Base-by-base conservation (phyloP, 2,797 vertebrate genomes). In the Karalla daura region DNA sequence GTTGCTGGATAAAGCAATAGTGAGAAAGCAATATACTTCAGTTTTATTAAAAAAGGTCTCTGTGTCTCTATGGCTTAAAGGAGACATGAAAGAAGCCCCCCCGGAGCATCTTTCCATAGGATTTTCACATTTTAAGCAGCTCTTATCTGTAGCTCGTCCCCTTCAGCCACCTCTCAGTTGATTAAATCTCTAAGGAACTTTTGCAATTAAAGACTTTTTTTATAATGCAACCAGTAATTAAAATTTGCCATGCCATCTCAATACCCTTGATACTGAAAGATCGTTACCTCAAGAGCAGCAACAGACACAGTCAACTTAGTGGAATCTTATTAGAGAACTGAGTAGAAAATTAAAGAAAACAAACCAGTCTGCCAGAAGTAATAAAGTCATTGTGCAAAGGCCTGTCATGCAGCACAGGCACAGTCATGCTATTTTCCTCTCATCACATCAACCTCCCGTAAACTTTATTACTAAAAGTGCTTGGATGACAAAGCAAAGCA, bases 41-140 rank as follows among this genome's bases (percentile, higher is more conserved):
- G 46, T 36, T 82, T 71, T 82, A 76, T 77, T 86, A 74, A 78
- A 70, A 45, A 60, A 61, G 27, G 37, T 28, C 58, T 9, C 15
- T 77, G 33, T 52, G 44, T 63, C 53, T 63, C 6, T 6, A 55
- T 35, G 54, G 44, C 54, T 60, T 58, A 21, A n/a, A 45, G 9
- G 17, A 68, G 11, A 70, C 73, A 75, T 73, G 43, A 68, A 72
- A 70, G 51, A 5, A 14, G 37, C 33, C 56, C 64, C n/a, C 53
- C 59, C 36, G 49, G 17, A 68, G 68, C 70, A 47, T 72, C 21
- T 59, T 55, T 62, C 28, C 21, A 32, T 27, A 47, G 37, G 43
- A 54, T 70, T 73, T 39, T 72, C 60, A 70, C 59, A 72, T 72
- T 74, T 61, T 59, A 10, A 63, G 55, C 5, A 49, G 43, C 59